Percentiles rank a stretch among this genome's conserved stretches.
phyloP scores from a whole-genome alignment of 2,888 invertebrate genomes.

The Rapana venosa region DNA sequence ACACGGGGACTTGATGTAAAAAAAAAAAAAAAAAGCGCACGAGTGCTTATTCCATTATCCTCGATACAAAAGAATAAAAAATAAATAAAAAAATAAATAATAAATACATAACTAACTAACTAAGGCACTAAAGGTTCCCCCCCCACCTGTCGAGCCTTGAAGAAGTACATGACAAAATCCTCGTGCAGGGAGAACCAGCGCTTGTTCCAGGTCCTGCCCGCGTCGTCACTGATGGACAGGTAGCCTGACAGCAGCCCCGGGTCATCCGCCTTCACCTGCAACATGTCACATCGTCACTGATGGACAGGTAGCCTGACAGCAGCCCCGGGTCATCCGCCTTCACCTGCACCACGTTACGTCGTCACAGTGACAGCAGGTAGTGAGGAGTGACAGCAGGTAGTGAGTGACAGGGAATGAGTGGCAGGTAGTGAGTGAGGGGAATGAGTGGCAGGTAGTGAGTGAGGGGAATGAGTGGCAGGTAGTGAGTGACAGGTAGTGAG shows the following conservation, averaged over 20 bases:
- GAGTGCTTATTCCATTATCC: too few relatives aligned
- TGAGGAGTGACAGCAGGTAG: constrained; percentile 79
- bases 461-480: too few relatives aligned
- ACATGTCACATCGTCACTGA: constrained; percentile 74
- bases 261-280: constrained; percentile 81
- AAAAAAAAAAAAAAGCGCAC: too few relatives aligned
- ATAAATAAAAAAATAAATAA: too few relatives aligned
- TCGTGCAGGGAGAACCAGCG: constrained; percentile 82
- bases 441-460: too few relatives aligned
- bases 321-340: constrained; percentile 81
- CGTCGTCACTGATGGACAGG: constrained; percentile 76
- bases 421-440: too few relatives aligned
- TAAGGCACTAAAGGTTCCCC: neutral
- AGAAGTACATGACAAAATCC: constrained; percentile 82
- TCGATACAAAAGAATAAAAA: too few relatives aligned
- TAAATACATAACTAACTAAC: too few relatives aligned
- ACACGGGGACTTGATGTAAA: too few relatives aligned
- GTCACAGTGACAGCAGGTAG: constrained; percentile 77
- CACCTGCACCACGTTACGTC: constrained; percentile 80
- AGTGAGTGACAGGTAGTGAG: too few relatives aligned
- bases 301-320: constrained; percentile 79
- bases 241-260: constrained; percentile 80
- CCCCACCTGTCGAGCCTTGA: constrained; percentile 76
- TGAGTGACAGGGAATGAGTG: too few relatives aligned
- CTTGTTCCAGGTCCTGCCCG: constrained; percentile 81